Percentiles rank a stretch among this genome's conserved stretches.
phyloP scores from a whole-genome alignment of 2,113 vertebrate genomes.

The Lasiurus cinereus region DNA sequence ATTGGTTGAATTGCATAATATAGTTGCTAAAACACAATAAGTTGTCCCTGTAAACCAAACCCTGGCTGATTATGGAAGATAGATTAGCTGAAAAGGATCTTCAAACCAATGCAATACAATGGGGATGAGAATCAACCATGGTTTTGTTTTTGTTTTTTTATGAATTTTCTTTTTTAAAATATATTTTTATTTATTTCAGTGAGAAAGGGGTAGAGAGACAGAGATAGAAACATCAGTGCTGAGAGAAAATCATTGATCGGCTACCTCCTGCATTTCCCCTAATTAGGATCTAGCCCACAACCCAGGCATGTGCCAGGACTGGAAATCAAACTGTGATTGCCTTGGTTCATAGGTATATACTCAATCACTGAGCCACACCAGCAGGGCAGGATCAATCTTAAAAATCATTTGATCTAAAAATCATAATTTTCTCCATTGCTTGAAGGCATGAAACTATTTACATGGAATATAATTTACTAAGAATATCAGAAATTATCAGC shows the following conservation, averaged over 20 bases:
- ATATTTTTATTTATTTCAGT: too few relatives aligned
- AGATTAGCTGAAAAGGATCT: background rate
- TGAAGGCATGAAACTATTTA: background rate
- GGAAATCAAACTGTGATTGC: too few relatives aligned
- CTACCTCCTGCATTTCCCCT: too few relatives aligned
- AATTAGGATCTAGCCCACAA: too few relatives aligned
- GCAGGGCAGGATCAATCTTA: background rate
- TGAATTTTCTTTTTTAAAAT: too few relatives aligned
- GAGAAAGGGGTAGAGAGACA: too few relatives aligned
- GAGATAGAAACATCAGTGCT: too few relatives aligned
- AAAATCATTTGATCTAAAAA: background rate
- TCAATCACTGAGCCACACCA: too few relatives aligned
- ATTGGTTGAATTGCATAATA: background rate
- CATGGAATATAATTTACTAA: constrained; percentile 28
- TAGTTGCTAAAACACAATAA: background rate
- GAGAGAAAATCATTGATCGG: too few relatives aligned
- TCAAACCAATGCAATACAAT: background rate
- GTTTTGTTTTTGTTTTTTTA: too few relatives aligned
- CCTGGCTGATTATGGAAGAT: background rate
- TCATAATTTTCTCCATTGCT: background rate
- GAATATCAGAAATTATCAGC: constrained; percentile 20
- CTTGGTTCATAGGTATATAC: too few relatives aligned
- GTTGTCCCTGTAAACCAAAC: background rate
- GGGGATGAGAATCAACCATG: background rate
- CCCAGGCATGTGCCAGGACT: too few relatives aligned